phyloP scores from a whole-genome alignment of 1,140 invertebrate species.

The Gyrodactylus salaris region DNA sequence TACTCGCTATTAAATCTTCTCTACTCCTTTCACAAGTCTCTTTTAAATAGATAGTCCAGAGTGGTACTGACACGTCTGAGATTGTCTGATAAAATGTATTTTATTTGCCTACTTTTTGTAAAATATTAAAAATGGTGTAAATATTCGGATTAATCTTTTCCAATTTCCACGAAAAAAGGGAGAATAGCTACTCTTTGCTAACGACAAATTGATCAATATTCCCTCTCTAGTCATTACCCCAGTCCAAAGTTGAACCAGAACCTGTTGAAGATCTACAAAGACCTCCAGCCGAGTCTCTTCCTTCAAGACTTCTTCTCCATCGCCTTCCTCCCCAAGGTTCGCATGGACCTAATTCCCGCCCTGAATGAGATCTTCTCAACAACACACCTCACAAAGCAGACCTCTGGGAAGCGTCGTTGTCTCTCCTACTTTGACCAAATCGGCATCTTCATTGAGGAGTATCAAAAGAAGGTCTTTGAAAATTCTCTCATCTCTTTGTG shows the following conservation, averaged over 20 bases:
- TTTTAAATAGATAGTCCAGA: too few relatives aligned
- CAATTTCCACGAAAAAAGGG: neutral
- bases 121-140: too few relatives aligned
- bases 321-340: neutral
- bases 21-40: too few relatives aligned
- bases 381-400: neutral
- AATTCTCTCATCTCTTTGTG: neutral
- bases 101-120: too few relatives aligned
- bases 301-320: neutral
- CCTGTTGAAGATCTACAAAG: neutral
- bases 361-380: neutral
- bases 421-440: neutral
- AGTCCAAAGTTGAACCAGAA: neutral
- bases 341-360: neutral
- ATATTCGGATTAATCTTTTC: too few relatives aligned
- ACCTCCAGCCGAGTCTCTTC: neutral
- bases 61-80: too few relatives aligned
- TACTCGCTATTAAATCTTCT: too few relatives aligned
- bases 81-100: too few relatives aligned
- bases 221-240: too few relatives aligned
- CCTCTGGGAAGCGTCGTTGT: neutral
- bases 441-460: neutral
- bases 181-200: too few relatives aligned
- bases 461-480: neutral
- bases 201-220: too few relatives aligned